A percentile compares a stretch with the other conserved stretches of the same genome.
phyloP scores from a whole-genome alignment of 2,888 invertebrate species.

The Steinernema carpocapsae region DNA sequence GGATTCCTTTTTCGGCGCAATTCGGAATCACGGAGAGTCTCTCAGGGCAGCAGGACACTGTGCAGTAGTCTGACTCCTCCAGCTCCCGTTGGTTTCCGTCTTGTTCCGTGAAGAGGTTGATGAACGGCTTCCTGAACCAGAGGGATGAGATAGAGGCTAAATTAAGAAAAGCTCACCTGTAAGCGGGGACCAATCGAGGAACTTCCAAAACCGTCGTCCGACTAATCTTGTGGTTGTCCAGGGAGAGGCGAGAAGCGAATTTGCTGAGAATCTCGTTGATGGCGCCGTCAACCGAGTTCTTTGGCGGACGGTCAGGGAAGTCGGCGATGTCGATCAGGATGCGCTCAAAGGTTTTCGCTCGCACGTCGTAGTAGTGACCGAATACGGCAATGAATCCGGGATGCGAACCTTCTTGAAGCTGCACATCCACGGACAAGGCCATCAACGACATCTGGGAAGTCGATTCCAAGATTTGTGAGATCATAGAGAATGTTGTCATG shows the following conservation, averaged over 20 bases:
- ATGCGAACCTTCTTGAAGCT: not conserved
- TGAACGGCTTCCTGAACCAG: not conserved
- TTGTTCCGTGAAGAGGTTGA: not conserved
- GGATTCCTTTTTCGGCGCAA: not conserved
- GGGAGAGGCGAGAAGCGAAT: not conserved
- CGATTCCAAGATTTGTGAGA: not conserved
- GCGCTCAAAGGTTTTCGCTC: not conserved
- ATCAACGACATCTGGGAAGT: not conserved
- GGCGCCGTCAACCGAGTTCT: not conserved
- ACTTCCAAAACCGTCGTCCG: not conserved
- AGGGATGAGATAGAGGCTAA: not conserved
- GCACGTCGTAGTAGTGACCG: slow-evolving; percentile 20
- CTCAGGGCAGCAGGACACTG: slow-evolving; percentile 28
- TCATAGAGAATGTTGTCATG: not conserved
- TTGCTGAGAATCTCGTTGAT: not conserved
- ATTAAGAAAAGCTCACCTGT: not conserved
- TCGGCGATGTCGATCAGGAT: slow-evolving; percentile 8
- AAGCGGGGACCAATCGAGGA: not conserved
- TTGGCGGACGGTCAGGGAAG: not conserved
- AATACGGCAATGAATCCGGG: slow-evolving; percentile 14
- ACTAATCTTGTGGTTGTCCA: not conserved
- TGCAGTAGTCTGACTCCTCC: slow-evolving; percentile 23
- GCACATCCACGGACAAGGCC: slow-evolving; percentile 17
- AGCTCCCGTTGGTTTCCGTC: slow-evolving; percentile 1
- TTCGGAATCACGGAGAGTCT: slow-evolving; percentile 1